Conservation (phyloP, 2,113 vertebrate genomes). For the Mustelus asterias region DNA sequence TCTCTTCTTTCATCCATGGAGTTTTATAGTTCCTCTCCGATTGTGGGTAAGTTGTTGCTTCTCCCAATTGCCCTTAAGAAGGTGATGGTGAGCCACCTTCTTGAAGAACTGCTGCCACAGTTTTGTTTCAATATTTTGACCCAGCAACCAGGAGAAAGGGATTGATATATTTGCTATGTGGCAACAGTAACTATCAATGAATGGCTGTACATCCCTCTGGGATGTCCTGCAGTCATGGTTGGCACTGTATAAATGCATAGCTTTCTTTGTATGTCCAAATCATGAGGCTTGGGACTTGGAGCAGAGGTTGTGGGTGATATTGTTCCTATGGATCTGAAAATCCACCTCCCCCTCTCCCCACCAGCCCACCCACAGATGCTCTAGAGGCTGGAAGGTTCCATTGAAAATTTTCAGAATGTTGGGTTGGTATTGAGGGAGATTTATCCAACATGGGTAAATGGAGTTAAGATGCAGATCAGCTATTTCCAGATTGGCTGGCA, state of each 20-base stretch:
- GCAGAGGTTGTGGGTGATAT: background rate
- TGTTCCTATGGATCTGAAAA: background rate
- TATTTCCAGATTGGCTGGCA: background rate
- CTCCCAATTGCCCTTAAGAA: no score
- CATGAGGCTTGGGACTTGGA: no score
- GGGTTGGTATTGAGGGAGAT: background rate
- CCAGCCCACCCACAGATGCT: background rate
- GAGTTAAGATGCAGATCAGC: background rate
- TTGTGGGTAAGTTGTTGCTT: no score
- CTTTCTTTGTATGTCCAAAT: background rate
- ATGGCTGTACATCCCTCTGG: background rate
- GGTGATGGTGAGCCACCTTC: no score
- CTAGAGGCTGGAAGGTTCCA: background rate
- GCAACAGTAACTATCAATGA: background rate
- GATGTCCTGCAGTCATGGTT: background rate
- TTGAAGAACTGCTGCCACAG: background rate
- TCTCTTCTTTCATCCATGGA: no score
- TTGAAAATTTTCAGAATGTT: background rate
- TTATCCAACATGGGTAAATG: background rate
- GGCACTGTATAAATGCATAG: background rate
- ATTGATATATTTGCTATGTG: background rate
- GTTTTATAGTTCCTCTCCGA: no score
- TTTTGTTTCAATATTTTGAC: background rate
- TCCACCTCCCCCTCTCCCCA: background rate
- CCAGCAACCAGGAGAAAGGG: background rate